Percentiles rank a stretch among this genome's conserved stretches.
phyloP scores from a whole-genome alignment of 2,797 vertebrate species.

The Gephyroberyx darwinii region DNA sequence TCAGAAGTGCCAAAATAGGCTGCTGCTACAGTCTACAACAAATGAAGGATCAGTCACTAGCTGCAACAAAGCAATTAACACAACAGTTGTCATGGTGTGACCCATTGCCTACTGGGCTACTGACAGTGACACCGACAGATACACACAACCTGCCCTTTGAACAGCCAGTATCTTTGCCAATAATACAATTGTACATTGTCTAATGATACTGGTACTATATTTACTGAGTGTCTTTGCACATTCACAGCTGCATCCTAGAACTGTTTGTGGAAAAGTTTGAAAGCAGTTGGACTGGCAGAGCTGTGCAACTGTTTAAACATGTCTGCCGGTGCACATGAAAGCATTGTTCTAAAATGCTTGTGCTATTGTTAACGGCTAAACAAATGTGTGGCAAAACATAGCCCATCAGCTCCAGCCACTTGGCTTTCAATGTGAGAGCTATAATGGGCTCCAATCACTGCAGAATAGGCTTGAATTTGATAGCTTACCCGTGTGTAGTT shows the following conservation, averaged over 20 bases:
- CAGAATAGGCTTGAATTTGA: slow-evolving; percentile 38
- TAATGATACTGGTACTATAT: background rate
- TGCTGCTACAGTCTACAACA: background rate
- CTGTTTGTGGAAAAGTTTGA: background rate
- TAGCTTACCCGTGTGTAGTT: slow-evolving; percentile 27
- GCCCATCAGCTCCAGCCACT: slow-evolving; percentile 24
- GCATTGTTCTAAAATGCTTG: slow-evolving; percentile 5
- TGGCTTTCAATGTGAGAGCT: slow-evolving; percentile 12
- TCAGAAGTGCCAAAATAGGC: background rate
- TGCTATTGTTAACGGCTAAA: slow-evolving; percentile 21
- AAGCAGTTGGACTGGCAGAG: slow-evolving; percentile 1
- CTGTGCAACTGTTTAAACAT: slow-evolving; percentile 14
- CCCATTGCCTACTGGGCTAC: background rate
- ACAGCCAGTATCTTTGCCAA: background rate
- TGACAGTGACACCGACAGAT: background rate
- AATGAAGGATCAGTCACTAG: background rate
- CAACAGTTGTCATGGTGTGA: background rate
- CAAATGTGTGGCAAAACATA: slow-evolving; percentile 20
- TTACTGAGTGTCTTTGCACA: background rate
- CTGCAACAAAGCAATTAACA: background rate
- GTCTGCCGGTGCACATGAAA: background rate
- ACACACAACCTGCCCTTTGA: background rate
- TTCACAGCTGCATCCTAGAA: background rate
- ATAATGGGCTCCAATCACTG: slow-evolving; percentile 26
- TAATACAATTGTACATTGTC: background rate